Evolutionary conservation across 2,113 vertebrate species (phyloP).

Genomic region (Empidonax traillii): DNA sequence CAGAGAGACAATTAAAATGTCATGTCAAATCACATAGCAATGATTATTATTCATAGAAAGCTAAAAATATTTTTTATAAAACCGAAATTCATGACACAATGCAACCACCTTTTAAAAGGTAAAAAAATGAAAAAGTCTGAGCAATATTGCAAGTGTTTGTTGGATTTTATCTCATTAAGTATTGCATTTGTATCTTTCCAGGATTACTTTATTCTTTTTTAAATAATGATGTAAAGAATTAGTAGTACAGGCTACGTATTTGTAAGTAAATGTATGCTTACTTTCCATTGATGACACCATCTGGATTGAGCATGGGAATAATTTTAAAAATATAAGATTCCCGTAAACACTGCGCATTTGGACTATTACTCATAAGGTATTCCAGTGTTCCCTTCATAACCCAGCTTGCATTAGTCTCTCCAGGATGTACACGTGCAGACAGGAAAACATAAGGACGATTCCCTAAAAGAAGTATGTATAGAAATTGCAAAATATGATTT

Average conservation of each 20-base stretch:
- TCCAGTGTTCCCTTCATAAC: slow-evolving; percentile 99
- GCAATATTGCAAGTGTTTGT: not conserved
- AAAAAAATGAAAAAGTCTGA: not conserved
- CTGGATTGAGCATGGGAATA: slow-evolving; percentile 98
- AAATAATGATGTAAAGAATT: not conserved
- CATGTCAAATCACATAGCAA: not conserved
- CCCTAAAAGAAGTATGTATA: slow-evolving; percentile 72
- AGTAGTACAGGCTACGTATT: not conserved
- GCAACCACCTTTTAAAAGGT: not conserved
- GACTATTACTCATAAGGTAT: slow-evolving; percentile 90
- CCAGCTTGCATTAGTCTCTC: slow-evolving; percentile 98
- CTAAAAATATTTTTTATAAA: not conserved
- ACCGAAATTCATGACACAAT: not conserved
- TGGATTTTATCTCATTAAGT: not conserved
- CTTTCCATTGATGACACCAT: slow-evolving; percentile 98
- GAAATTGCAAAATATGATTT: not conserved
- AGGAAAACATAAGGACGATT: slow-evolving; percentile 95
- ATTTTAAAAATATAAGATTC: slow-evolving; percentile 98
- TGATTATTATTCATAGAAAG: not conserved
- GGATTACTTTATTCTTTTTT: not conserved
- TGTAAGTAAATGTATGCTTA: slow-evolving; percentile 73
- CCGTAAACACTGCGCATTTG: slow-evolving; percentile 87
- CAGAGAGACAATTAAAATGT: not conserved
- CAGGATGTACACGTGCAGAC: slow-evolving; percentile 94
- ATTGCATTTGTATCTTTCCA: not conserved